These are phyloP conservation scores for Maniola hyperantus DNA, from an alignment of 2,888 invertebrate genomes.

Conservation along the genomic window DNA sequence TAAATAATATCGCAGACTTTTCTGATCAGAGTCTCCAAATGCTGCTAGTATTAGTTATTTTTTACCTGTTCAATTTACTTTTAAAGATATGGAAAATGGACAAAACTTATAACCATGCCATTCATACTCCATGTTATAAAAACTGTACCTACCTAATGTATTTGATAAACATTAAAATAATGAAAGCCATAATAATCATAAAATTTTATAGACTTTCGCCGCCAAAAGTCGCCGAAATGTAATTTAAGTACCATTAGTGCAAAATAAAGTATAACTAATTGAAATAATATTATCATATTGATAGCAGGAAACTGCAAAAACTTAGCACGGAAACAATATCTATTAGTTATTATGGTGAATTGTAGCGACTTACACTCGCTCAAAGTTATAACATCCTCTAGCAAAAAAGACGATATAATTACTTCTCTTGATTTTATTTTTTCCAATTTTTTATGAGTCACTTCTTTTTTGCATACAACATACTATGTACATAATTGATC, in stretches of 20 bases:
- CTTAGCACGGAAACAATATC: slow-evolving; percentile 5
- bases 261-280: slow-evolving; percentile 8
- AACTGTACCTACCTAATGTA: background rate
- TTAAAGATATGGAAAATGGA: too few species aligned
- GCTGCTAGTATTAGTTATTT: too few species aligned
- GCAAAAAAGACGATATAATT: background rate
- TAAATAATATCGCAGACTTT: too few species aligned
- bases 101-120: too few species aligned
- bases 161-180: background rate
- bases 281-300: slow-evolving; percentile 9
- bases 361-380: background rate
- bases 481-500: too few species aligned
- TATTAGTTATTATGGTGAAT: background rate
- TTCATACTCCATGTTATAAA: too few species aligned
- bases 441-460: background rate
- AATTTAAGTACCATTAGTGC: background rate
- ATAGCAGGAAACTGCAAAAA: slow-evolving; percentile 11
- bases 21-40: too few species aligned
- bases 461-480: too few species aligned
- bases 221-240: background rate
- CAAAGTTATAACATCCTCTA: background rate
- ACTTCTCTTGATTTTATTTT: background rate
- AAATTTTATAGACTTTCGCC: slow-evolving; percentile 12
- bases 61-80: too few species aligned
- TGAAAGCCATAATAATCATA: slow-evolving; percentile 1